Evolutionary conservation across 2,888 invertebrate species (phyloP).

Genomic region (Tachina lurida): DNA sequence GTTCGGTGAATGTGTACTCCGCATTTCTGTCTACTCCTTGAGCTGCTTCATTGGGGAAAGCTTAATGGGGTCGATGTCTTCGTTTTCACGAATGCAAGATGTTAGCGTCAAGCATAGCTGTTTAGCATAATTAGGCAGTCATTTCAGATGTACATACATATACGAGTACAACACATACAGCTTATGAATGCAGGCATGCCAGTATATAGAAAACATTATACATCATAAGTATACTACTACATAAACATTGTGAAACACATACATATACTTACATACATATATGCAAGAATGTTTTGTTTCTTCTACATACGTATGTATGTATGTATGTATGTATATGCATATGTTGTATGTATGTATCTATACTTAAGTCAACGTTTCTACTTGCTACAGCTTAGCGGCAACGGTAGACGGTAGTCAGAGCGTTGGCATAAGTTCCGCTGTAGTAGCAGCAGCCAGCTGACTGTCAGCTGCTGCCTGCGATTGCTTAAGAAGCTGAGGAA

Average conservation of each 20-base stretch:
- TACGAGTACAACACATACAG: background rate
- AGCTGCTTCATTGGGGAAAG: slow-evolving; percentile 15
- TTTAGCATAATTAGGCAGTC: slow-evolving; percentile 58
- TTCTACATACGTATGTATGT: background rate
- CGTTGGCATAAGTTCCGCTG: background rate
- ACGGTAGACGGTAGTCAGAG: background rate
- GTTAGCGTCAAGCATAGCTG: slow-evolving; percentile 32
- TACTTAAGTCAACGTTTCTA: slow-evolving; percentile 9
- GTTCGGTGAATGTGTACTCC: background rate
- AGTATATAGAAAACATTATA: background rate
- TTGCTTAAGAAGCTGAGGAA: slow-evolving; percentile 9
- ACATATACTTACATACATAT: background rate
- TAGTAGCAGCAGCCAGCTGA: background rate
- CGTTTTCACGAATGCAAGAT: slow-evolving; percentile 52
- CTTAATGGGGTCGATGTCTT: slow-evolving; percentile 44
- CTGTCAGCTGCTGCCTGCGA: background rate
- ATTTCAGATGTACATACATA: slow-evolving; percentile 5
- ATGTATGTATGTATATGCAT: background rate
- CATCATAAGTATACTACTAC: background rate
- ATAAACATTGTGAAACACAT: background rate
- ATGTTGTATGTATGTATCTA: background rate
- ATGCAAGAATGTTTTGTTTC: background rate
- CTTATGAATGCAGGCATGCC: background rate
- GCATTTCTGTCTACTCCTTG: slow-evolving; percentile 22
- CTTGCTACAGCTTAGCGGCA: background rate